A percentile compares a stretch with the other conserved stretches of the same genome.
Conservation (phyloP, 2,797 vertebrate genomes). For the Rhodeus uyekii region DNA sequence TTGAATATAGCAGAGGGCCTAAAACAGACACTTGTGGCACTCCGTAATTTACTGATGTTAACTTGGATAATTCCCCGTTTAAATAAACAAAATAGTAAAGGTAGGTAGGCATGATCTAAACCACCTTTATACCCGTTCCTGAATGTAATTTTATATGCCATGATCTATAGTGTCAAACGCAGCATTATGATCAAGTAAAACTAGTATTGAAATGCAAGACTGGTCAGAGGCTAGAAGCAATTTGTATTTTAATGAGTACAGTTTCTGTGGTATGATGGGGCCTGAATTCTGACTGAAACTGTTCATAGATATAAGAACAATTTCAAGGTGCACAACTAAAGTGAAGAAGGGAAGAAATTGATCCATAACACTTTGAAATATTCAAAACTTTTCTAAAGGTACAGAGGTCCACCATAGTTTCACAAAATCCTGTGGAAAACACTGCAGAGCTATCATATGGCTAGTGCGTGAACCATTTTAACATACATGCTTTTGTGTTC, state of each 20-base stretch:
- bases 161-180: not conserved
- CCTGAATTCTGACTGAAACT: not conserved
- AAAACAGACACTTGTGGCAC: not conserved
- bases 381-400: not conserved
- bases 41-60: not conserved
- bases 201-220: not conserved
- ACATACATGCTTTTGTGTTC: not conserved
- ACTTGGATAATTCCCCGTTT: not conserved
- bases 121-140: not conserved
- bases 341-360: not conserved
- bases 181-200: not conserved
- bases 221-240: not conserved
- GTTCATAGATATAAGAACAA: not conserved
- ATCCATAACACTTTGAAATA: not conserved
- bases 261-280: not conserved
- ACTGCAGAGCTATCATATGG: not conserved
- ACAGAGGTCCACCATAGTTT: not conserved
- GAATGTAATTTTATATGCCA: not conserved
- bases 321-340: not conserved
- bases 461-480: not conserved
- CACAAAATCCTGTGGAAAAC: not conserved
- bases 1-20: not conserved
- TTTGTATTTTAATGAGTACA: not conserved
- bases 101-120: not conserved
- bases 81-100: not conserved